These are phyloP conservation scores for Calcarius lapponicus DNA, from an alignment of 2,797 vertebrate genomes.

Conservation along the genomic window DNA sequence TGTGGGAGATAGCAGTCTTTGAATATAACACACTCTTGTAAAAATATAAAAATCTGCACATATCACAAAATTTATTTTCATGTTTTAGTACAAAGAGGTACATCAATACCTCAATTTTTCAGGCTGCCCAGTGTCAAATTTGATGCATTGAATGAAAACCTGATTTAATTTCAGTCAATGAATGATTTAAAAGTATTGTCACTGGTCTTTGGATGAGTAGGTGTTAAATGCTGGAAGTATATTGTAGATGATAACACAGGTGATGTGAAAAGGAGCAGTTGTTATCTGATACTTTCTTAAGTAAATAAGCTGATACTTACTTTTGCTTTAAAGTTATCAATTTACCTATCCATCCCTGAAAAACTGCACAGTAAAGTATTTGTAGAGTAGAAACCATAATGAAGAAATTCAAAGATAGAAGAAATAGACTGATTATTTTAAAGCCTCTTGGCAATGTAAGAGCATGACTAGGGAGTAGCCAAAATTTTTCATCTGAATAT, in stretches of 20 bases:
- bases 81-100: background rate
- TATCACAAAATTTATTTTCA: background rate
- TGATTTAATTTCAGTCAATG: background rate
- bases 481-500: background rate
- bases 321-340: background rate
- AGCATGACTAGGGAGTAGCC: background rate
- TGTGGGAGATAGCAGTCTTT: background rate
- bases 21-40: background rate
- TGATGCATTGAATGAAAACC: background rate
- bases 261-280: background rate
- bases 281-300: background rate
- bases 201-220: background rate
- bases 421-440: background rate
- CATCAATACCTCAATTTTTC: background rate
- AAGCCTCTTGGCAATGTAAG: background rate
- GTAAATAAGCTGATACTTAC: background rate
- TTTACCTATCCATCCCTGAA: background rate
- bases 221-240: background rate
- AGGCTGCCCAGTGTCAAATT: background rate
- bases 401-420: background rate
- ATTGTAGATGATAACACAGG: background rate
- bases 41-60: background rate
- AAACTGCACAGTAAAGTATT: background rate
- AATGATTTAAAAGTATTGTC: background rate
- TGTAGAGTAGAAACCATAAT: background rate